Percentiles rank a stretch among this genome's conserved stretches.
phyloP scores from a whole-genome alignment of 2,797 vertebrate genomes.

The Spheniscus humboldti region DNA sequence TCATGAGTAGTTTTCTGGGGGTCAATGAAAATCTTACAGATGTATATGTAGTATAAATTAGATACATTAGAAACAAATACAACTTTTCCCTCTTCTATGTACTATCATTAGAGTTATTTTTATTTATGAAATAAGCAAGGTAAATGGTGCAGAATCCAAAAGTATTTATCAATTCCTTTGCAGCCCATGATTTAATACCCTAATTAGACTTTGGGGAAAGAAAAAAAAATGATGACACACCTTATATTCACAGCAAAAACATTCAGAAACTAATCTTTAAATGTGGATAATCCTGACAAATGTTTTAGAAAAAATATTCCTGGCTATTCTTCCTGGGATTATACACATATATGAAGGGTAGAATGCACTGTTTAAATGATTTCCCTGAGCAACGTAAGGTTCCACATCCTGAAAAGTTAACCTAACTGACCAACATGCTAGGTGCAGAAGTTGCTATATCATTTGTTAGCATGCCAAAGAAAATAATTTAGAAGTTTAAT shows the following conservation, averaged over 20 bases:
- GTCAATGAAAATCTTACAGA: not conserved
- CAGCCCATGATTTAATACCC: not conserved
- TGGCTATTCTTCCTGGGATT: not conserved
- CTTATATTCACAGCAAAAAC: not conserved
- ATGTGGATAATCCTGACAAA: conserved; percentile 5
- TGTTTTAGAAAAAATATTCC: not conserved
- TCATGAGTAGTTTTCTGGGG: not conserved
- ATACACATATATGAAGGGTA: not conserved
- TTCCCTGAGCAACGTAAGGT: conserved; percentile 6
- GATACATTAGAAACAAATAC: not conserved
- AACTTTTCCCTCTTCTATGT: not conserved
- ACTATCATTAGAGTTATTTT: not conserved
- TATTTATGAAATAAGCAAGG: not conserved
- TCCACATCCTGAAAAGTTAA: conserved; percentile 33
- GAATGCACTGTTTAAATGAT: not conserved
- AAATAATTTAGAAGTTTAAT: not conserved
- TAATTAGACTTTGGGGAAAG: not conserved
- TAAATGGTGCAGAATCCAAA: not conserved
- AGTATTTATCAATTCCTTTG: not conserved
- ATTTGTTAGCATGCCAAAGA: conserved; percentile 6
- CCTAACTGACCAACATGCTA: not conserved
- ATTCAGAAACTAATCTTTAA: not conserved
- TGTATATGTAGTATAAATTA: not conserved
- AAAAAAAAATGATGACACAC: not conserved
- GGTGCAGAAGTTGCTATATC: not conserved